These are phyloP conservation scores for Plebejus anna DNA, from an alignment of 2,888 invertebrate genomes.

Conservation along the genomic window DNA sequence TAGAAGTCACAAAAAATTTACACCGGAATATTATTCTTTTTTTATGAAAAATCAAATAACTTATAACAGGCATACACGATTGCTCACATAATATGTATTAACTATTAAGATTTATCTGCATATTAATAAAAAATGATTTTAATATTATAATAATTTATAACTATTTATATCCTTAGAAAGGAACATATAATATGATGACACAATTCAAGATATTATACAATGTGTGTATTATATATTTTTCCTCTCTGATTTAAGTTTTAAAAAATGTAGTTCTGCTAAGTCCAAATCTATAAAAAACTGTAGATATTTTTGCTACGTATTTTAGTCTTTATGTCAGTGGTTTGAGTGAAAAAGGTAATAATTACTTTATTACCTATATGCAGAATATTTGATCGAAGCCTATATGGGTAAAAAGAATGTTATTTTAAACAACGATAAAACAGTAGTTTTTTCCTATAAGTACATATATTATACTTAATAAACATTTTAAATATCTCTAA, in stretches of 20 bases:
- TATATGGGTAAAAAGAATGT: background rate
- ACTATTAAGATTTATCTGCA: background rate
- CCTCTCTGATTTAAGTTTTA: background rate
- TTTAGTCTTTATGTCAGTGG: background rate
- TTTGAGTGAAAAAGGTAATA: background rate
- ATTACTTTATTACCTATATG: background rate
- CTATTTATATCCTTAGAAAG: background rate
- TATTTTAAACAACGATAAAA: background rate
- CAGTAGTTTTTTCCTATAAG: background rate
- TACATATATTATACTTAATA: background rate
- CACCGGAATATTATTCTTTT: too few species aligned
- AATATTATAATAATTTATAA: background rate
- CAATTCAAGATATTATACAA: background rate
- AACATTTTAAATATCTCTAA: background rate
- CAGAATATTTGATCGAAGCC: too few species aligned
- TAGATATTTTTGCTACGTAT: background rate
- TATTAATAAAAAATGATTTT: background rate
- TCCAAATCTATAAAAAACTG: background rate
- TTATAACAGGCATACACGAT: background rate
- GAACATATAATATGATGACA: background rate
- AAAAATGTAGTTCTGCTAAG: background rate
- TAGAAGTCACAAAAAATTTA: too few species aligned
- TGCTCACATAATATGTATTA: background rate
- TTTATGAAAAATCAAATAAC: too few species aligned
- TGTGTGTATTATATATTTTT: background rate